Conservation (phyloP, 2,797 vertebrate genomes). For the Phalloptychus januarius region DNA sequence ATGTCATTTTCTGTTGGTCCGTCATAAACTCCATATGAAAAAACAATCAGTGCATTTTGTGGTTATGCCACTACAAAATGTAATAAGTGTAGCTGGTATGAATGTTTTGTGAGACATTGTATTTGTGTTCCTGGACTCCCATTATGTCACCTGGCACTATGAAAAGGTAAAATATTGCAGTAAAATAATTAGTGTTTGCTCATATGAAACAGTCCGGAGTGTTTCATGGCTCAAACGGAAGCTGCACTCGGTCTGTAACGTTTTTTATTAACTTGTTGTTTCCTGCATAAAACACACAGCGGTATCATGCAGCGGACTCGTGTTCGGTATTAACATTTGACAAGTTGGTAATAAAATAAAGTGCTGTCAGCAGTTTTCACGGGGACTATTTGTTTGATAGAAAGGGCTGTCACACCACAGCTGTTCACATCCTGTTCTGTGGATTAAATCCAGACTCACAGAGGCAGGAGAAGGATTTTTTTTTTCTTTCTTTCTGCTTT, state of each 20-base stretch:
- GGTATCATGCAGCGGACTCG: not conserved
- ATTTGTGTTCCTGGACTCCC: not conserved
- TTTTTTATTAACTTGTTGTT: slow-evolving; percentile 19
- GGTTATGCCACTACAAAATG: not conserved
- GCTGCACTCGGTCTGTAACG: not conserved
- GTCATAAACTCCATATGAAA: not conserved
- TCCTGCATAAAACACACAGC: slow-evolving; percentile 5
- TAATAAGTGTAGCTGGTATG: not conserved
- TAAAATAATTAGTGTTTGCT: not conserved
- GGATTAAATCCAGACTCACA: slow-evolving; percentile 9
- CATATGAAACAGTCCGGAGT: not conserved
- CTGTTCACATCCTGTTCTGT: slow-evolving; percentile 17
- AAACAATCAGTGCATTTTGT: not conserved
- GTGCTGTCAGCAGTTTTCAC: slow-evolving; percentile 22
- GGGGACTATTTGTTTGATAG: slow-evolving; percentile 25
- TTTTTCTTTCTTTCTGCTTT: not conserved
- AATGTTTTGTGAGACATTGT: not conserved
- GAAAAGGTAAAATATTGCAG: not conserved
- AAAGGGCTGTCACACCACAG: slow-evolving; percentile 23
- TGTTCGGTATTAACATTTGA: slow-evolving; percentile 22
- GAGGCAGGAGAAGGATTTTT: not conserved
- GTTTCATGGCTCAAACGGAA: slow-evolving; percentile 10
- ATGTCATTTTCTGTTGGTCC: not conserved
- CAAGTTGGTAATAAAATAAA: slow-evolving; percentile 21
- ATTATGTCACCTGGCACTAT: not conserved